Base-by-base conservation (phyloP, 2,797 vertebrate species). In the Cyclopterus lumpus region DNA sequence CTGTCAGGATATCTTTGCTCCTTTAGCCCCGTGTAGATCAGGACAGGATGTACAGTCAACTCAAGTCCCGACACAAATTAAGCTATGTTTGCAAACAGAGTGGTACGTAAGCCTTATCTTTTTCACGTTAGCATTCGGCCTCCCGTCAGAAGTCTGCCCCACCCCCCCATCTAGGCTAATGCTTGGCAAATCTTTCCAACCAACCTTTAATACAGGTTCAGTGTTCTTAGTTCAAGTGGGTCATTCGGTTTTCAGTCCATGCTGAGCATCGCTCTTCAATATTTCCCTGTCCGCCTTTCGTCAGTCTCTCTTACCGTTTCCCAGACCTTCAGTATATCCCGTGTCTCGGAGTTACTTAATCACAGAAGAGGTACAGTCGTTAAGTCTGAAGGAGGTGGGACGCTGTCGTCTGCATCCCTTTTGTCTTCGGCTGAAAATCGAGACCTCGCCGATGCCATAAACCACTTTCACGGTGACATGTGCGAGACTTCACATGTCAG, bases 31-130 rank as follows among this genome's bases (percentile, higher is more conserved):
- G n/a, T 10, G n/a, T 6, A 63, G 42, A 74, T 62, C 49, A 70
- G 68, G 18, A 72, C 66, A 69, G 73, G 55, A 71, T 78, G 72
- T 78, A 53, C 24, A 58, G 49, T 58, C 38, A 36, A 58, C 28
- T 57, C 22, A 61, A 44, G 49, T 24, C 62, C 46, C 9, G 16
- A 26, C 9, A 65, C 32, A 79, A 54, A 75, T 66, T 15, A 63
- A 18, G 44, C 42, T 30, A 32, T 75, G 81, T 76, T 77, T 69
- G 60, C 46, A 69, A 84, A 86, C 75, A 80, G 66, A 46, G n/a
- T 5, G 26, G 30, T 42, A 26, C 69, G 86, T 75, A 71, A 30
- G 7, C 20, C 22, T 87, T 82, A 83, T 84, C 74, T 73, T 73
- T 80, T 75, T 80, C n/a, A 81, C 75, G 60, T 67, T 36, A 63